Evolutionary conservation across 1,140 invertebrate species (phyloP), one percentile per base, ranked within the genome.

Genomic region (Drosophila yakuba): DNA sequence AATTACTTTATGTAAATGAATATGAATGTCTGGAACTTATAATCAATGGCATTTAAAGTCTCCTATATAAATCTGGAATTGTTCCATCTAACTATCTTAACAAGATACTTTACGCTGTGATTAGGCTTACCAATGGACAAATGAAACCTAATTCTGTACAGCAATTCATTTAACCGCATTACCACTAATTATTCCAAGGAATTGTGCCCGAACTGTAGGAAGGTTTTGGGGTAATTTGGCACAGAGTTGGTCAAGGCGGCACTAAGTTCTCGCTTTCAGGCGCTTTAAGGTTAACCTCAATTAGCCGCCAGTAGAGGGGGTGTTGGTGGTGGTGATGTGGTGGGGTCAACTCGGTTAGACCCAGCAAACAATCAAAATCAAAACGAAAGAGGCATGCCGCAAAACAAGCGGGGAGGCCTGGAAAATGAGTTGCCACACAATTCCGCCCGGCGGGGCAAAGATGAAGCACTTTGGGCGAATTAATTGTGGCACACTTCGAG

Each of bases 271-370:
- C 59, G 38, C n/a, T 54, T 48, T 74, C 41, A 51, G 60, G 58
- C 51, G 72, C 71, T 74, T 74, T 74, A 74, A 56, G 72, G 72
- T 74, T 74, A 74, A 74, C 72, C 69, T 51, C 72, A 74, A 74
- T 74, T 74, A 74, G 69, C 67, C 50, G 45, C 11, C 15, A 50
- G 58, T 25, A 11, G 28, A 8, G 17, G 23, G 14, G 4, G 25
- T 50, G 45, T 44, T 25, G 32, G 17, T 15, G 32, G 43, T 25
- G 15, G 2, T 14, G 41, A 15, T 14, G 11, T 17, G 32, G 32
- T 10, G 32, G 7, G 7, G 32, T 3, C 32, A 2, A 32, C 32
- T 2, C 14, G 44, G 32, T 23, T 43, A 14, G 41, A 45, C 48
- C 56, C 52, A 11, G 43, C 68, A 61, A 73, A 73, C 56, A 73